Evolutionary conservation across 1,140 invertebrate genomes (phyloP), one percentile per base, ranked within the genome.

Genomic region (Bombyx mandarina): DNA sequence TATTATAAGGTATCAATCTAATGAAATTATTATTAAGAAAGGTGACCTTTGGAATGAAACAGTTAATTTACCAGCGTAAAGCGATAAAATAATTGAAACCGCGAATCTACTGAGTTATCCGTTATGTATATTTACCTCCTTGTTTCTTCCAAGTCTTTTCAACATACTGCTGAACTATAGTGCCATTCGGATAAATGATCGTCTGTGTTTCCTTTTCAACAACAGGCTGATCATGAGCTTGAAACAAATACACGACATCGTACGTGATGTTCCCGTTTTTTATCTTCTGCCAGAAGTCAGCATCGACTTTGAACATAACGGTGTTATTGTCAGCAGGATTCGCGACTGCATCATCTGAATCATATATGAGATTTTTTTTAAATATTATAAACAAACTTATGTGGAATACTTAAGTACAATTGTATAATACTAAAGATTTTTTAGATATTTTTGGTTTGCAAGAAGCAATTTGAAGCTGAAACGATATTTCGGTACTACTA

Each of bases 111-210:
- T 35, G 26, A 35, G 26, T 5, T 35, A 5, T 1, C 26, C 4
- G 26, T 35, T 35, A 35, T 3, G 26, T 35, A 35, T 5, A 47
- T 49, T 61, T 62, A 69, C 65, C 68, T 56, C 58, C 56, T 47
- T 51, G 63, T 12, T 43, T 54, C 4, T 66, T 53, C 42, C 45
- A 65, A 8, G 61, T 50, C 43, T 50, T 75, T 57, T 77, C 66
- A 42, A 52, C 72, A 6, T 60, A 51, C 47, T 74, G 70, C 57
- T 77, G 71, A 44, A 76, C 56, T 18, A 63, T 57, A 12, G 77
- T 77, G 8, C 77, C 79, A 44, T 82, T 77, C 2, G 76, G 56
- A 53, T 69, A 64, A 18, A 78, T 67, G 7, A 60, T 76, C 2
- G 60, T 71, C 45, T 60, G 65, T 45, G 54, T 74, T 35, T 76